Evolutionary conservation across 2,888 invertebrate species (phyloP).

Genomic region (Cenopis cana): DNA sequence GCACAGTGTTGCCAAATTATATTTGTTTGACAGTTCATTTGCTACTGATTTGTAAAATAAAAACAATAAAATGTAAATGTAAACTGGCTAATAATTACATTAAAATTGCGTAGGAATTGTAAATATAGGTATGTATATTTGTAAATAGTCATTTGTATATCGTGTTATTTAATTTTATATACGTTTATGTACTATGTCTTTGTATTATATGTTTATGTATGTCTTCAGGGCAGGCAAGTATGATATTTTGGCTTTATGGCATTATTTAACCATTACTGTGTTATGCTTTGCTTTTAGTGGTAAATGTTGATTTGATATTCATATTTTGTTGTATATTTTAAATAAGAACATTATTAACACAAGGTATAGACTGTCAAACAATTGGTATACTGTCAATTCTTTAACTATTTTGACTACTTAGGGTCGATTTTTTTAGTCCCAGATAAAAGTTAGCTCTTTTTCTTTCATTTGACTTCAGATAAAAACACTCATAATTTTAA

Average conservation of each 20-base stretch:
- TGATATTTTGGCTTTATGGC: slow-evolving; percentile 15
- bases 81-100: background rate
- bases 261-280: slow-evolving; percentile 40
- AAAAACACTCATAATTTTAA: too few species aligned
- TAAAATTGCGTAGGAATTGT: background rate
- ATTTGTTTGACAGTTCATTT: too few species aligned
- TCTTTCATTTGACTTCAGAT: too few species aligned
- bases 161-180: slow-evolving; percentile 4
- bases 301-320: slow-evolving; percentile 33
- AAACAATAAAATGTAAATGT: slow-evolving; percentile 12
- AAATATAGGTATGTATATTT: background rate
- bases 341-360: background rate
- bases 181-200: slow-evolving; percentile 26
- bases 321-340: background rate
- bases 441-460: too few species aligned
- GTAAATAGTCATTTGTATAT: slow-evolving; percentile 18
- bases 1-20: too few species aligned
- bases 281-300: slow-evolving; percentile 46
- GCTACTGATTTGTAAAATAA: slow-evolving; percentile 14
- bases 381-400: too few species aligned
- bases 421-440: too few species aligned
- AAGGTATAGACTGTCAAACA: background rate
- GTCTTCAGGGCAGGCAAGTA: slow-evolving; percentile 42
- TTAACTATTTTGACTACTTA: too few species aligned
- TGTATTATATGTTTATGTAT: slow-evolving; percentile 34